Evolutionary conservation across 1,140 invertebrate genomes (phyloP).

Genomic region (Zaprionus africanus): DNA sequence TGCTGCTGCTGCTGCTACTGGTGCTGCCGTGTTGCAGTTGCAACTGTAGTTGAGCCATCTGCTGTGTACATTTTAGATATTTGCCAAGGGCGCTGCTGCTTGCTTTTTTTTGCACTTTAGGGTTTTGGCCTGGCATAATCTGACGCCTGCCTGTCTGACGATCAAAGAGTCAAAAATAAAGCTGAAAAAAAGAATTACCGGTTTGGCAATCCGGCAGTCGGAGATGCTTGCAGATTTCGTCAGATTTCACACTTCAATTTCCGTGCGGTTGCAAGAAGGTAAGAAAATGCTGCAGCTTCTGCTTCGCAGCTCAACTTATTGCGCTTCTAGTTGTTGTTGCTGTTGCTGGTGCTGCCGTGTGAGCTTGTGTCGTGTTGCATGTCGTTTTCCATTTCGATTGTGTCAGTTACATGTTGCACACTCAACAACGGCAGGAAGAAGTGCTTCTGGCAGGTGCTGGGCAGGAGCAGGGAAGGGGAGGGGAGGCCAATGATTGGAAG

Average conservation of each 20-base stretch:
- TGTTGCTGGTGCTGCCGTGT: conserved; percentile 27
- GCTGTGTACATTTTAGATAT: conserved; percentile 13
- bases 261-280: conserved; percentile 62
- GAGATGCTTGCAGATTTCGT: conserved; percentile 20
- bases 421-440: conserved; percentile 10
- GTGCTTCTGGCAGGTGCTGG: not conserved
- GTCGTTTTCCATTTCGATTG: conserved; percentile 80
- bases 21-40: conserved; percentile 12
- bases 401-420: conserved; percentile 76
- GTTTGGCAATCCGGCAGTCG: conserved; percentile 53
- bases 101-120: conserved; percentile 30
- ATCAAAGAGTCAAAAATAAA: conserved; percentile 63
- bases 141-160: conserved; percentile 37
- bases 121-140: conserved; percentile 44
- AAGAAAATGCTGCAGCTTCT: conserved; percentile 57
- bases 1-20: conserved; percentile 7
- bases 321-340: conserved; percentile 40
- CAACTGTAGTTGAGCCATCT: conserved; percentile 10
- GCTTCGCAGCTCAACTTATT: conserved; percentile 38
- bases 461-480: not conserved
- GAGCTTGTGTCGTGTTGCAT: conserved; percentile 61
- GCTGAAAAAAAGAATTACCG: conserved; percentile 31
- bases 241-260: conserved; percentile 79
- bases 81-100: conserved; percentile 12
- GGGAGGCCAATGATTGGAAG: conserved; percentile 70